Conservation (phyloP, 2,113 vertebrate genomes). For the Bettongia penicillata region DNA sequence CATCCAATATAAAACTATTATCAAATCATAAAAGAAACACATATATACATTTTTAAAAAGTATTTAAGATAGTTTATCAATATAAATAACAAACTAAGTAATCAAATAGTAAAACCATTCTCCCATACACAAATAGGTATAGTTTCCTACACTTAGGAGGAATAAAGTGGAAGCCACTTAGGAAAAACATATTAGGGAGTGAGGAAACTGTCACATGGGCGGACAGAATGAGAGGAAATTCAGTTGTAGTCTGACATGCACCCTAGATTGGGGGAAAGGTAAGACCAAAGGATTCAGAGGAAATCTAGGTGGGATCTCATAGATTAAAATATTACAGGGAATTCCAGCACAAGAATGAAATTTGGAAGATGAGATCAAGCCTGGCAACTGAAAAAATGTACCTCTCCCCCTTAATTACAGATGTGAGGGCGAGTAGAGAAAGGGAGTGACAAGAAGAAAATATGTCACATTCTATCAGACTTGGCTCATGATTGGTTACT, state of each 20-base stretch:
- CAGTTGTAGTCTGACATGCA: not conserved
- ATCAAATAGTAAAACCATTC: not conserved
- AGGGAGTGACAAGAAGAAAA: not conserved
- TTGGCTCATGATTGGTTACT: not conserved
- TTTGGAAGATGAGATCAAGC: not conserved
- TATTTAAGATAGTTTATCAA: not conserved
- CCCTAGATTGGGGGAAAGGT: not conserved
- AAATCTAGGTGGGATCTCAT: not conserved
- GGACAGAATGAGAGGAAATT: not conserved
- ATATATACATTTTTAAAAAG: not conserved
- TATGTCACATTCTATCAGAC: not conserved
- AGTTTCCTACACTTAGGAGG: not conserved
- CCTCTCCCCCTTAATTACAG: not conserved
- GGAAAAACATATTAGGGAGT: not conserved
- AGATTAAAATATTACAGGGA: not conserved
- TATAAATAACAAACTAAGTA: not conserved
- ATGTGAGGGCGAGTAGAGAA: not conserved
- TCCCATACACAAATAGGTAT: not conserved
- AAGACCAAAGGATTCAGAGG: not conserved
- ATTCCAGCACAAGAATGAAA: not conserved
- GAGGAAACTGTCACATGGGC: not conserved
- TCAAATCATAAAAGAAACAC: not conserved
- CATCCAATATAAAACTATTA: not conserved
- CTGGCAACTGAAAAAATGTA: not conserved
- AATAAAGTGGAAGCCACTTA: not conserved